Base-by-base conservation (phyloP, 2,797 vertebrate species). In the Percopsis omiscomaycus region DNA sequence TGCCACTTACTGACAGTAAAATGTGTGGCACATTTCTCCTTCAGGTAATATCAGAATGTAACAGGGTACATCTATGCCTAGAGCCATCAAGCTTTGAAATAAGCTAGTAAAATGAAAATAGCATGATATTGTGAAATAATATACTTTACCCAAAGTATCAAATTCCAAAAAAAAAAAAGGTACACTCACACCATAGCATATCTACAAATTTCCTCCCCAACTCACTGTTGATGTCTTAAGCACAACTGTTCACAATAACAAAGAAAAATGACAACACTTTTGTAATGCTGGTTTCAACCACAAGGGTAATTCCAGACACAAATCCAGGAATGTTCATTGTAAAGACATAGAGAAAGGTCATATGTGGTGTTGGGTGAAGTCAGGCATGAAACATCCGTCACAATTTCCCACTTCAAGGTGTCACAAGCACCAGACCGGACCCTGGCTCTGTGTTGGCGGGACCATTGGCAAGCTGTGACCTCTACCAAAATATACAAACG, bases 391-490 rank as follows among this genome's bases (percentile, higher is more conserved):
- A 63, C 78, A 82, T 88, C 82, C 62, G 66, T 84, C 83, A 84
- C 69, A 69, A 69, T 63, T 61, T 59, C 79, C 28, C 62, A 77
- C 72, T 65, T 68, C 1, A 48, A 73, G 60, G 71, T 81, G 77
- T 86, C 79, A 78, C 46, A 5, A 60, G 66, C 64, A 74, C 8
- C 64, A 66, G 77, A 79, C 27, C 50, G 74, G 49, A 64, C 47
- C 9, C 60, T 48, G 62, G 65, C 73, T 59, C 68, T 58, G 64
- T 71, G 66, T 61, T 59, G 16, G 70, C 59, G 51, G 73, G 68
- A 78, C 82, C 77, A 86, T 88, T 79, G 84, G 66, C 69, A 11
- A 77, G 52, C 82, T 89, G 82, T 88, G 88, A 84, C 32, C 75
- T 61, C 57, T 55, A 55, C 73, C 69, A 63, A 69, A 75, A 22